Percentiles rank a stretch among this genome's conserved stretches.
Evolutionary conservation across 2,888 invertebrate species (phyloP).

Genomic region (Emmelina monodactyla): DNA sequence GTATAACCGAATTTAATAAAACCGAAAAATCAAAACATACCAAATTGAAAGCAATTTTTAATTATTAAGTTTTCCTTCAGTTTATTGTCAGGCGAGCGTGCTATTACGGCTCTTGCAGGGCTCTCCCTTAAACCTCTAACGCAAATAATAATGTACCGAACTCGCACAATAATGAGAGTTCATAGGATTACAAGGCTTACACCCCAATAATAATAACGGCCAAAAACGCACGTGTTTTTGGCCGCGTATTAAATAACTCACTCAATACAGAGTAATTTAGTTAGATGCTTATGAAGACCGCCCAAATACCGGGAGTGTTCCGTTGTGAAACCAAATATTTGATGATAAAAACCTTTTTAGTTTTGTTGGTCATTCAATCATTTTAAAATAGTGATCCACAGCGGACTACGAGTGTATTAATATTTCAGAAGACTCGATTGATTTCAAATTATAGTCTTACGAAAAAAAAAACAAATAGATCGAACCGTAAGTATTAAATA

Average conservation of each 20-base stretch:
- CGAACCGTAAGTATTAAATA: too few species aligned
- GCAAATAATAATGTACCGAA: slow-evolving; percentile 55
- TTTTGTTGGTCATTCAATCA: too few species aligned
- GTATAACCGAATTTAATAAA: too few species aligned
- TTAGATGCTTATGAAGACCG: slow-evolving; percentile 12
- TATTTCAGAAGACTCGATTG: too few species aligned
- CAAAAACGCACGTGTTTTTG: slow-evolving; percentile 60
- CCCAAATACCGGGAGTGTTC: slow-evolving; percentile 6
- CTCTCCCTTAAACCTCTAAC: slow-evolving; percentile 38
- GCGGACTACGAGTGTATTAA: too few species aligned
- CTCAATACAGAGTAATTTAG: slow-evolving; percentile 57
- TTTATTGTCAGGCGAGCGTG: slow-evolving; percentile 44
- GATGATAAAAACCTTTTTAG: too few species aligned
- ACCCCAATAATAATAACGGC: slow-evolving; percentile 57
- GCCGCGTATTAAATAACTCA: slow-evolving; percentile 56
- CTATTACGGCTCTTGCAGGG: slow-evolving; percentile 49
- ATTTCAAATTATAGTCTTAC: too few species aligned
- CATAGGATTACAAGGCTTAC: slow-evolving; percentile 58
- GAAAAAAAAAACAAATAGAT: too few species aligned
- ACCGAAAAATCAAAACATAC: too few species aligned
- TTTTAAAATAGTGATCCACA: too few species aligned
- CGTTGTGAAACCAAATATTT: too few species aligned
- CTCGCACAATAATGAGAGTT: slow-evolving; percentile 58
- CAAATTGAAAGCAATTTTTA: slow-evolving; percentile 58
- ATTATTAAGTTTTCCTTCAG: slow-evolving; percentile 50